These are phyloP conservation scores for Carlito syrichta DNA, from an alignment of 2,113 vertebrate species.

Conservation along the genomic window DNA sequence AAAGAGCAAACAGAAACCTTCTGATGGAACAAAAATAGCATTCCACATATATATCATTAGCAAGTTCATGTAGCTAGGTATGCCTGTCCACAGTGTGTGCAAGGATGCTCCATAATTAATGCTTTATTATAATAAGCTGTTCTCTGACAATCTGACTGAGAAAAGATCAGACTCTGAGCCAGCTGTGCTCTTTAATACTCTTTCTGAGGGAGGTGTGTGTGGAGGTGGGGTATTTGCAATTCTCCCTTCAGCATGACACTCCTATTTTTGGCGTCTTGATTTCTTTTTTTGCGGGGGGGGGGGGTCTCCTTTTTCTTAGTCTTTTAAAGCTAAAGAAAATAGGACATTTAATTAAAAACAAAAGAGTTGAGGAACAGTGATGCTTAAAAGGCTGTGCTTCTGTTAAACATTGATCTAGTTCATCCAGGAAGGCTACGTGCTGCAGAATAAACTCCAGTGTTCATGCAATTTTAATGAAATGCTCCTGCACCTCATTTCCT, in stretches of 20 bases:
- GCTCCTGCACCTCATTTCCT: background rate
- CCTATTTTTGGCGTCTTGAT: background rate
- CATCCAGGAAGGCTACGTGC: constrained; percentile 10
- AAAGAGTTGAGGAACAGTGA: background rate
- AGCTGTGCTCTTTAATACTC: background rate
- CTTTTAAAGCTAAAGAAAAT: constrained; percentile 20
- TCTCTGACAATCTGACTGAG: constrained; percentile 28
- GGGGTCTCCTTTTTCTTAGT: background rate
- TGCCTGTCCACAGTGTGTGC: background rate
- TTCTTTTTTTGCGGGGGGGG: too few relatives aligned
- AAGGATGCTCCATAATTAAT: constrained; percentile 47
- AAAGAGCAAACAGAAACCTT: background rate
- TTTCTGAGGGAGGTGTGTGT: background rate
- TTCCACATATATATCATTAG: constrained; percentile 20
- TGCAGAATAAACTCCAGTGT: background rate
- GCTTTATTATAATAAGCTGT: constrained; percentile 50
- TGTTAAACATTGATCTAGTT: constrained; percentile 43
- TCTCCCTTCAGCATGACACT: background rate
- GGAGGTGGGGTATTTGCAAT: constrained; percentile 22
- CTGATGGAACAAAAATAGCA: background rate
- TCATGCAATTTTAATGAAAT: constrained; percentile 46
- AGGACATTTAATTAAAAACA: constrained; percentile 54
- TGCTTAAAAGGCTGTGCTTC: constrained; percentile 27
- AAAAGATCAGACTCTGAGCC: constrained; percentile 24
- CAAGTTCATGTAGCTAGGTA: constrained; percentile 2